Evolutionary conservation across 2,888 invertebrate genomes (phyloP), one percentile per base, ranked within the genome.

Genomic region (Ditula angustiorana): DNA sequence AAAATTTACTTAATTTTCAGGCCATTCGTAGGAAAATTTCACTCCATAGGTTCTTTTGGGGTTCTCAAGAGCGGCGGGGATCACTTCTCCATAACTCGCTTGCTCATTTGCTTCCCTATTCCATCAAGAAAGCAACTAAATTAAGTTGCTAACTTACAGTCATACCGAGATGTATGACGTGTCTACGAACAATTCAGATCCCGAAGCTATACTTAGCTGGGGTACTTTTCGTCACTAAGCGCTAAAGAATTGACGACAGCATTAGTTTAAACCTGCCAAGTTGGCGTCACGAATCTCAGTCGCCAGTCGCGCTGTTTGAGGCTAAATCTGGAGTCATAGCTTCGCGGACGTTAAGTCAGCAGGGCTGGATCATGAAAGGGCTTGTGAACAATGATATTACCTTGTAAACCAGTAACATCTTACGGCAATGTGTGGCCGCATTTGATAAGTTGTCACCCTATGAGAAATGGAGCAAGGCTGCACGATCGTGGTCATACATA

Each of bases 301-400:
- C 71, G 73, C 66, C 73, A 26, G 26, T 69, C 71, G 73, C 66
- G 59, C 71, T 67, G 66, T 72, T 71, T 70, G 75, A 70, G 72
- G 80, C 89, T 90, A 90, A 89, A 85, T 87, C 77, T 72, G 82
- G 85, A 83, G 75, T 83, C 85, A 87, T 86, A 87, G 85, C 81
- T 84, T 85, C 83, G 85, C 76, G 74, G 76, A 67, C 62, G 62
- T 69, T 70, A 65, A 57, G 61, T 52, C 59, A 61, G 67, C 62
- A 23, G n/a, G 49, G 21, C 49, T 24, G 7, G 21, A 26, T 21
- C 10, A 5, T 19, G 8, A 26, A 26, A 3, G 5, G 26, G 4
- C 26, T 5, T 5, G 5, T 5, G 10, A 21, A n/a, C 30, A 19
- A 52, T n/a, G n/a, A n/a, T n/a, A n/a, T n/a, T n/a, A n/a, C n/a